Base-by-base conservation (phyloP, 2,888 invertebrate species). In the Amiota communis region DNA sequence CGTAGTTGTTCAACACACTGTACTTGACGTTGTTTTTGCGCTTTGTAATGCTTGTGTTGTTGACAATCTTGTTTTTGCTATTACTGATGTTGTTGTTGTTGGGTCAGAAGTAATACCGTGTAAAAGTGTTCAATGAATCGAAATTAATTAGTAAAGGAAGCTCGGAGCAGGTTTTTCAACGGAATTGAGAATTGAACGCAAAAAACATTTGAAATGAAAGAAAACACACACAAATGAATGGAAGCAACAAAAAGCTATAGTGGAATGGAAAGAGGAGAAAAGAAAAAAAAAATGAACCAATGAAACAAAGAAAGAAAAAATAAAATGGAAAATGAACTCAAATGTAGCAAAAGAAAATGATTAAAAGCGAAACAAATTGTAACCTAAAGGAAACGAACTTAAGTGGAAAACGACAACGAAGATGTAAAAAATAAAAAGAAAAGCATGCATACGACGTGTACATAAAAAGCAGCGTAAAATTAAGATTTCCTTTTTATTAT, bases 111-210 rank as follows among this genome's bases (percentile, higher is more conserved):
- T 82, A 83, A 85, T 85, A 81, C 78, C 80, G 83, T 81, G 82
- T 82, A 79, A 81, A 77, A 83, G 79, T 77, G 86, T 83, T 86
- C 87, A 87, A 84, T 86, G 86, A 87, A 86, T 82, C 83, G 87
- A 83, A 85, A 86, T 84, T 85, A 87, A 87, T 85, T 84, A 84
- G 79, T 84, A 82, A 76, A 75, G 79, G 82, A 86, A 82, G 79
- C 77, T 72, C 10, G 59, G 20, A 59, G 17, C 59, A 59, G 59
- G 17, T 59, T 59, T 59, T 51, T 59, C 17, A 59, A 15, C 57
- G 17, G 57, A 57, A 57, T 9, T 17, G 17, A 17, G 17, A 57
- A 17, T 57, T n/a, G 15, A 57, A 59, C 15, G 59, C 59, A 15
- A 72, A 75, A 75, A 79, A 80, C 17, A 65, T 48, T 48, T 72